Conservation (phyloP, 2,797 vertebrate genomes). For the Cyprinodon diabolis region DNA sequence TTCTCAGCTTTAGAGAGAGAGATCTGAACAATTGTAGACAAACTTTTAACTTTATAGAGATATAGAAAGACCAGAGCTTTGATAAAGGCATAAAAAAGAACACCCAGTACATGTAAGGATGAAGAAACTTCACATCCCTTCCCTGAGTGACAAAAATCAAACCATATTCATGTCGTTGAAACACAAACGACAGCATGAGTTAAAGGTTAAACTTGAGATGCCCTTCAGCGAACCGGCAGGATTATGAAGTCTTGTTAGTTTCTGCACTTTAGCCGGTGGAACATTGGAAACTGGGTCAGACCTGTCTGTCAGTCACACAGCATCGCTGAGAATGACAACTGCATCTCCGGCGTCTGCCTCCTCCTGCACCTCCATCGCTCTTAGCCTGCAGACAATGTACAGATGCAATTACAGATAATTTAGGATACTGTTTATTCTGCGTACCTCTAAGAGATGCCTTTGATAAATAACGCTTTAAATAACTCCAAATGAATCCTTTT, state of each 20-base stretch:
- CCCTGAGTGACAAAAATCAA: neutral
- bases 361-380: slow-evolving; percentile 38
- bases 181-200: slow-evolving; percentile 17
- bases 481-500: slow-evolving; percentile 47
- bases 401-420: slow-evolving; percentile 77
- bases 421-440: slow-evolving; percentile 63
- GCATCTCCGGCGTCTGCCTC: slow-evolving; percentile 51
- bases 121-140: slow-evolving; percentile 9
- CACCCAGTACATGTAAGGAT: neutral
- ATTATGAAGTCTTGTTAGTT: slow-evolving; percentile 55
- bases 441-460: slow-evolving; percentile 52
- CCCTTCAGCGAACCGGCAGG: slow-evolving; percentile 34
- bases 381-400: slow-evolving; percentile 57
- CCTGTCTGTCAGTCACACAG: slow-evolving; percentile 71
- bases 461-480: slow-evolving; percentile 57
- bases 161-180: slow-evolving; percentile 24
- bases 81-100: no score
- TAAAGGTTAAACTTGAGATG: slow-evolving; percentile 28
- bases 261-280: slow-evolving; percentile 60
- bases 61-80: neutral
- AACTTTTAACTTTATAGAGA: neutral
- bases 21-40: neutral
- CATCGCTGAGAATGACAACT: slow-evolving; percentile 66
- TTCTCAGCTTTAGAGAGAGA: neutral
- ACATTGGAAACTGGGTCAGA: slow-evolving; percentile 67